Percentiles rank a stretch among this genome's conserved stretches.
Evolutionary conservation across 2,113 vertebrate genomes (phyloP).

Genomic region (Columbina picui): DNA sequence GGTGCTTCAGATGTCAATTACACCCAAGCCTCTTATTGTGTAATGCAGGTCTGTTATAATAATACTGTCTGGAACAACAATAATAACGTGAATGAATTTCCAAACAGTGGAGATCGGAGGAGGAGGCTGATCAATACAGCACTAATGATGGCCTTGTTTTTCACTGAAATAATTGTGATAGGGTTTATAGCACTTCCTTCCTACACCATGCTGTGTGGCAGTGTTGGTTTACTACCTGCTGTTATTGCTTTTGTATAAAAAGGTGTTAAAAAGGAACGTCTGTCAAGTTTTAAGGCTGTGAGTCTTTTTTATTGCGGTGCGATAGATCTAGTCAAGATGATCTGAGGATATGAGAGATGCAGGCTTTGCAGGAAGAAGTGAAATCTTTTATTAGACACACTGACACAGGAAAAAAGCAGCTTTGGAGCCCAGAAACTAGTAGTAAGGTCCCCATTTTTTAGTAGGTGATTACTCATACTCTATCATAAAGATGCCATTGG

Average conservation of each 20-base stretch:
- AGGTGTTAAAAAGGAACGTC: slow-evolving; percentile 61
- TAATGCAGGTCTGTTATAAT: slow-evolving; percentile 52
- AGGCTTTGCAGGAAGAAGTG: neutral
- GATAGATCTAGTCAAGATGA: neutral
- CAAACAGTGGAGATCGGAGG: slow-evolving; percentile 44
- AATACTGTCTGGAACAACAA: slow-evolving; percentile 39
- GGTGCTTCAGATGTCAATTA: slow-evolving; percentile 63
- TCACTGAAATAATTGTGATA: slow-evolving; percentile 46
- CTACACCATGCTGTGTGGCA: slow-evolving; percentile 33
- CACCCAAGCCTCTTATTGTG: slow-evolving; percentile 61
- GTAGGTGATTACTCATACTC: neutral
- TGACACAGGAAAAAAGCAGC: neutral
- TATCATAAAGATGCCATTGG: neutral
- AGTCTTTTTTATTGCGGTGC: slow-evolving; percentile 20
- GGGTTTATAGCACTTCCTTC: slow-evolving; percentile 59
- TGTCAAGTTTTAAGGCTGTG: slow-evolving; percentile 56
- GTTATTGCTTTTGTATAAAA: slow-evolving; percentile 57
- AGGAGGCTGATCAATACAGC: slow-evolving; percentile 30
- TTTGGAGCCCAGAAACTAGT: neutral
- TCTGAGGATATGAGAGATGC: neutral
- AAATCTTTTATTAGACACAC: neutral
- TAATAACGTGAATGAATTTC: slow-evolving; percentile 59
- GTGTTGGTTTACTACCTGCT: slow-evolving; percentile 64
- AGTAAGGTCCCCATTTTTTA: neutral
- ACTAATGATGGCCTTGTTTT: slow-evolving; percentile 48